Percentiles rank a stretch among this genome's conserved stretches.
Evolutionary conservation across 2,113 vertebrate species (phyloP).

Genomic region (Rhinichthys klamathensis): DNA sequence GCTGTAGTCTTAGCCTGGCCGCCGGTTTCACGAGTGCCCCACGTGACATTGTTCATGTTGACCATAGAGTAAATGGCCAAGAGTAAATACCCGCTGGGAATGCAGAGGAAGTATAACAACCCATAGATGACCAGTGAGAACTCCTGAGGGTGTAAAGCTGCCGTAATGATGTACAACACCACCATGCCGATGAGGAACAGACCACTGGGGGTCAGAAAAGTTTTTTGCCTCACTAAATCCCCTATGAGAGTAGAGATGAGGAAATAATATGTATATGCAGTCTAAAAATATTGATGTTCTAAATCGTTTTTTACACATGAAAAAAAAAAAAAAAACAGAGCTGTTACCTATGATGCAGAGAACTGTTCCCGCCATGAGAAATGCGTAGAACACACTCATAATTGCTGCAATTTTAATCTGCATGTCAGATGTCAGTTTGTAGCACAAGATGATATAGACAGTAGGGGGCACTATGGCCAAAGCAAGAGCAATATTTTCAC

Average conservation of each 20-base stretch:
- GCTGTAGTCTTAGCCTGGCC: constrained; percentile 26
- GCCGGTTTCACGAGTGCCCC: constrained; percentile 66
- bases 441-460: constrained; percentile 69
- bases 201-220: constrained; percentile 64
- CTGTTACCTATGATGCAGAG: constrained; percentile 63
- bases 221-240: constrained; percentile 57
- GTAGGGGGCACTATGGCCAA: constrained; percentile 66
- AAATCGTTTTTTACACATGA: too few species aligned
- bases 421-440: constrained; percentile 69
- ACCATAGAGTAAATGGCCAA: constrained; percentile 68
- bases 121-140: constrained; percentile 64
- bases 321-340: too few species aligned
- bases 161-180: constrained; percentile 56
- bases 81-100: constrained; percentile 66
- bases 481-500: constrained; percentile 45
- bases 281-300: background rate
- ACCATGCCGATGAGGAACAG: constrained; percentile 63
- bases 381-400: constrained; percentile 65
- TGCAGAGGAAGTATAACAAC: constrained; percentile 65
- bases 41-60: constrained; percentile 69
- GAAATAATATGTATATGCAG: background rate
- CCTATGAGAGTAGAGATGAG: constrained; percentile 34
- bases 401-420: constrained; percentile 67
- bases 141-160: constrained; percentile 65
- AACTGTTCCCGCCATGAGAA: constrained; percentile 66